phyloP scores from a whole-genome alignment of 2,888 invertebrate genomes.

The Beris chalybata region DNA sequence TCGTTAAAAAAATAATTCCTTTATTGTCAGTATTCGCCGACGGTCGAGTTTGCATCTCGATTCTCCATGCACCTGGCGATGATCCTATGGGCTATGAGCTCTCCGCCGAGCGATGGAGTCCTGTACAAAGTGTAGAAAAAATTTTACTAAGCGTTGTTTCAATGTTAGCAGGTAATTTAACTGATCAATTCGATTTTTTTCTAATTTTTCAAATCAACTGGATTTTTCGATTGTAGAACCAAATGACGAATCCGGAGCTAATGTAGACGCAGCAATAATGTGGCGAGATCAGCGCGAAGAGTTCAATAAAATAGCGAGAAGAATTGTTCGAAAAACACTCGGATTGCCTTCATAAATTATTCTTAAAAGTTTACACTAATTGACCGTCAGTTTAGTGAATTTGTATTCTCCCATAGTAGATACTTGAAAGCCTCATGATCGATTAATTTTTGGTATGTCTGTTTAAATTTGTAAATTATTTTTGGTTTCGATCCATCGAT shows the following conservation, averaged over 20 bases:
- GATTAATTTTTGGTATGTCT: too few relatives aligned
- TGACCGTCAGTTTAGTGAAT: too few relatives aligned
- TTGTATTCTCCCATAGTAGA: too few relatives aligned
- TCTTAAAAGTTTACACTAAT: background rate
- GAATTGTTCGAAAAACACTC: constrained; percentile 87
- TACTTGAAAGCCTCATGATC: too few relatives aligned
- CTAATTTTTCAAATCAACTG: background rate
- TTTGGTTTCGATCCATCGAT: too few relatives aligned
- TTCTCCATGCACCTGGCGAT: constrained; percentile 98
- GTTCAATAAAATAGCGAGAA: constrained; percentile 90
- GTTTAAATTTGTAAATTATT: too few relatives aligned
- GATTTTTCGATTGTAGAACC: constrained; percentile 70
- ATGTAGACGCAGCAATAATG: constrained; percentile 99
- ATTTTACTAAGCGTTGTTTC: constrained; percentile 97
- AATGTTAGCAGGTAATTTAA: constrained; percentile 82
- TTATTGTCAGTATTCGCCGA: constrained; percentile 80
- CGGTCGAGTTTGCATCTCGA: constrained; percentile 98
- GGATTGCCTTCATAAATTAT: constrained; percentile 61
- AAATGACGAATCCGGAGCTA: constrained; percentile 98
- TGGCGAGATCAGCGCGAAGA: constrained; percentile 95
- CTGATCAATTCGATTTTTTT: background rate
- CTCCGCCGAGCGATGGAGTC: constrained; percentile 98
- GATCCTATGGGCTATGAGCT: constrained; percentile 99
- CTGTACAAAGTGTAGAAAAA: constrained; percentile 99
- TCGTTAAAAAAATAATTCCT: background rate